Evolutionary conservation across 2,888 invertebrate genomes (phyloP).

Genomic region (Perdita meconis): DNA sequence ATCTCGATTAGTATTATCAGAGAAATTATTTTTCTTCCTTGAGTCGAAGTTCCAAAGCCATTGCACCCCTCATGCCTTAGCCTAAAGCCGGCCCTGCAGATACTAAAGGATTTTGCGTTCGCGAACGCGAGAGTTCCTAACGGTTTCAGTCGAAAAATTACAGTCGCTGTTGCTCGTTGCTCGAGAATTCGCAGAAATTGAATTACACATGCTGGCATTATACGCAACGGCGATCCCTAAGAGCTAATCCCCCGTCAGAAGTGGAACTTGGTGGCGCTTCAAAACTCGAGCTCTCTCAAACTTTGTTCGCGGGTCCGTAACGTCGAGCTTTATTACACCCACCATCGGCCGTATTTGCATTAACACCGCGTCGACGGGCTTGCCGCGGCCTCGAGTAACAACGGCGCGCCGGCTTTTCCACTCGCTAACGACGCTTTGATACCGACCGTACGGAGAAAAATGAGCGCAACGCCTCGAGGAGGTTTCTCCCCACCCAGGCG

Average conservation of each 20-base stretch:
- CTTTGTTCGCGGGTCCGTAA: conserved; percentile 48
- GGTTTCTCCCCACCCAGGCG: neutral
- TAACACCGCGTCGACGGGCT: conserved; percentile 31
- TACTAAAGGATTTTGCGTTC: no score
- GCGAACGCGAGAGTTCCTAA: neutral
- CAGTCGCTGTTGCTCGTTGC: neutral
- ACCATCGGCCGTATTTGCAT: conserved; percentile 33
- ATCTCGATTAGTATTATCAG: no score
- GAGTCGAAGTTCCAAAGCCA: no score
- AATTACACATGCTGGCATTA: conserved; percentile 27
- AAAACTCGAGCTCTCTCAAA: conserved; percentile 30
- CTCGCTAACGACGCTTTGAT: conserved; percentile 28
- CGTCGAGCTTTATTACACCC: conserved; percentile 31
- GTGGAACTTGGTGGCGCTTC: conserved; percentile 24
- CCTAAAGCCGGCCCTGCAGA: no score
- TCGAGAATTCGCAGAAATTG: conserved; percentile 6
- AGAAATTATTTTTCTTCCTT: no score
- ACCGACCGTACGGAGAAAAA: neutral
- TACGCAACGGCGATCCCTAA: conserved; percentile 25
- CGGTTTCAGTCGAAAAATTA: neutral
- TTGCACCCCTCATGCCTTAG: no score
- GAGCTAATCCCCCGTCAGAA: conserved; percentile 41
- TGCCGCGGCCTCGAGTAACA: conserved; percentile 25
- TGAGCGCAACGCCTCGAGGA: neutral
- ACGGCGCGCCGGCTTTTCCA: conserved; percentile 1